These are phyloP conservation scores for Sipha maydis DNA, from an alignment of 2,888 invertebrate genomes.

Conservation along the genomic window DNA sequence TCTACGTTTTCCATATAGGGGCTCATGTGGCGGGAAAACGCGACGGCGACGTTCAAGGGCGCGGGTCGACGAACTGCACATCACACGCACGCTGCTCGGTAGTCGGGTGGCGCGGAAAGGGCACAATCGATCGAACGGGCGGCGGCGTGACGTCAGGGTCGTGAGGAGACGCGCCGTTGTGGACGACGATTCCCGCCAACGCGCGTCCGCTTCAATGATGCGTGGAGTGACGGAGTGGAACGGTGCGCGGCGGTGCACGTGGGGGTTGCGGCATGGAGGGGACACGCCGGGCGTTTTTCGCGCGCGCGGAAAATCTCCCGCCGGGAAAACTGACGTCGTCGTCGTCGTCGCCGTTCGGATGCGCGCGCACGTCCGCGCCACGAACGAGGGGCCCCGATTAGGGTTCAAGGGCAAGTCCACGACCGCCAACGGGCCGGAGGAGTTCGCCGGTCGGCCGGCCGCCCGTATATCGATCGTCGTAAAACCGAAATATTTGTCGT, in stretches of 20 bases:
- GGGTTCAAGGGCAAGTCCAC: constrained; percentile 60
- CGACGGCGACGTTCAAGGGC: constrained; percentile 9
- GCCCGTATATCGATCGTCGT: constrained; percentile 51
- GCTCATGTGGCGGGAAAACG: constrained; percentile 1
- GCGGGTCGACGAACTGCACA: constrained; percentile 6
- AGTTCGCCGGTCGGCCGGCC: neutral
- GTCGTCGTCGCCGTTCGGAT: neutral
- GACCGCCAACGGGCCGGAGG: neutral
- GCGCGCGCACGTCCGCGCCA: neutral
- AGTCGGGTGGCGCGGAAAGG: constrained; percentile 19
- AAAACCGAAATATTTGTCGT: constrained; percentile 27
- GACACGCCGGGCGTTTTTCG: constrained; percentile 40
- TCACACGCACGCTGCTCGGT: neutral
- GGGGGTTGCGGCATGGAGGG: neutral
- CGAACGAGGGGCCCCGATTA: constrained; percentile 53
- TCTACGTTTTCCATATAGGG: neutral
- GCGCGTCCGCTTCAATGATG: neutral
- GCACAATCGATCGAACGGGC: constrained; percentile 13
- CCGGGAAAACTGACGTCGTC: constrained; percentile 1
- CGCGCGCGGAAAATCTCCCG: constrained; percentile 56
- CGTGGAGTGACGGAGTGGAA: neutral
- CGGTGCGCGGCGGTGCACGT: neutral
- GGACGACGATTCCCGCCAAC: constrained; percentile 53
- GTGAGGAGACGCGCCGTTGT: neutral
- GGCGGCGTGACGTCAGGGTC: neutral